A percentile compares a stretch with the other conserved stretches of the same genome.
Evolutionary conservation across 1,140 invertebrate genomes (phyloP).

Genomic region (Aphis craccivora): DNA sequence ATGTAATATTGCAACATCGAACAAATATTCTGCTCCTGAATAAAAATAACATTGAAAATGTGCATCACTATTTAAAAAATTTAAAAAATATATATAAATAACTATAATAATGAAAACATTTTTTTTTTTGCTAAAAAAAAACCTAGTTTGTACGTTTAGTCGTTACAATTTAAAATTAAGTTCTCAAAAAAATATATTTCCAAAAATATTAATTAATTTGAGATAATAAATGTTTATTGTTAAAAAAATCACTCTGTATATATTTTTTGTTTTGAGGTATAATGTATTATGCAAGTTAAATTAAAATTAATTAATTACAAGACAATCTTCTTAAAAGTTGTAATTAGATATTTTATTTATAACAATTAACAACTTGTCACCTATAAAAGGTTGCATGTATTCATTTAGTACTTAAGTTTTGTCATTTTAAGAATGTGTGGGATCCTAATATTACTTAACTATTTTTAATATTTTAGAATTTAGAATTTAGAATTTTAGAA

Average conservation of each 20-base stretch:
- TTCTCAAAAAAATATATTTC: not conserved
- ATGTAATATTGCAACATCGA: not conserved
- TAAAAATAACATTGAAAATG: not conserved
- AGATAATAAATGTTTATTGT: not conserved
- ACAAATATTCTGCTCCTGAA: not conserved
- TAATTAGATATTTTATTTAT: not conserved
- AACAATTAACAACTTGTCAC: not conserved
- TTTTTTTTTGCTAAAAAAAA: not conserved
- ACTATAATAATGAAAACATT: not conserved
- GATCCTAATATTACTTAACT: not conserved
- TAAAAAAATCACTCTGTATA: not conserved
- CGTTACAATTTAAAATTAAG: too few relatives aligned
- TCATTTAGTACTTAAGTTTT: not conserved
- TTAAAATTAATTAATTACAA: not conserved
- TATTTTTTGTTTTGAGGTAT: not conserved
- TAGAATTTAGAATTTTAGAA: not conserved
- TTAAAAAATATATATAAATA: not conserved
- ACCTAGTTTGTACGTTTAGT: not conserved
- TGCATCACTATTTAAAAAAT: not conserved
- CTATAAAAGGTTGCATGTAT: not conserved
- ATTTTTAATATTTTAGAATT: not conserved
- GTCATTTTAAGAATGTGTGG: not conserved
- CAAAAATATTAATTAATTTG: not conserved
- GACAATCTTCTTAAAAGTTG: not conserved
- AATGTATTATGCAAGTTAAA: not conserved